Percentiles rank a stretch among this genome's conserved stretches.
Conservation (phyloP, 2,797 vertebrate species). For the Meriones psammophilus region DNA sequence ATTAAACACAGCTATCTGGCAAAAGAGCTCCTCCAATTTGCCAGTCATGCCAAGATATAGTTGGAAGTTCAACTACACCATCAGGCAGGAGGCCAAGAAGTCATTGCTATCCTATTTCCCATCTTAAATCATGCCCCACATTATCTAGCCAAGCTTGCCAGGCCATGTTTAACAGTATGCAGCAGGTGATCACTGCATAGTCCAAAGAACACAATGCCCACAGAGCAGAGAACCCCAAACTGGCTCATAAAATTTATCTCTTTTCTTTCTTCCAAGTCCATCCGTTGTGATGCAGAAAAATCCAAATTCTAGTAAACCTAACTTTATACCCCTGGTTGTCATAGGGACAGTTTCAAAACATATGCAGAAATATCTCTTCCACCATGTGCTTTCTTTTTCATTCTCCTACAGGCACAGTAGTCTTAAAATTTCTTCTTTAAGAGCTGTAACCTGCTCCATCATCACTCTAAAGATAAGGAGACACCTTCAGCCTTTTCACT, state of each 20-base stretch:
- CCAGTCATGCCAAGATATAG: constrained; percentile 74
- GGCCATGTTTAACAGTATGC: constrained; percentile 72
- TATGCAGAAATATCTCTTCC: background rate
- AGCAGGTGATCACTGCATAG: constrained; percentile 69
- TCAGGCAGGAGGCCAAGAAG: constrained; percentile 72
- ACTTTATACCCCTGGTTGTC: background rate
- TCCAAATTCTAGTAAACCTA: constrained; percentile 59
- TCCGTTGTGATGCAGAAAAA: constrained; percentile 64
- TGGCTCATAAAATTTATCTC: constrained; percentile 67
- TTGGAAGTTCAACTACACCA: constrained; percentile 70
- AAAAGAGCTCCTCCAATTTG: constrained; percentile 61
- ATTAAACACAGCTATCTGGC: constrained; percentile 71
- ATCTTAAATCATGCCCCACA: constrained; percentile 74
- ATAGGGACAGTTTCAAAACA: constrained; percentile 41
- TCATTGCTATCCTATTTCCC: constrained; percentile 71
- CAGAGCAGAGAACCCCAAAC: constrained; percentile 66
- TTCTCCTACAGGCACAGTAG: background rate
- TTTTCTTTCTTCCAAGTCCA: constrained; percentile 72
- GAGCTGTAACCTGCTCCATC: background rate
- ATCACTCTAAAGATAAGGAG: background rate
- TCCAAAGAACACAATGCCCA: constrained; percentile 75
- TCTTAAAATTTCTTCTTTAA: constrained; percentile 5
- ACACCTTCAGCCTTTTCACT: background rate
- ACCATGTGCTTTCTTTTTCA: background rate
- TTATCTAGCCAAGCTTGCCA: constrained; percentile 73